Base-by-base conservation (phyloP, 2,797 vertebrate genomes). In the Poecilia wingei region DNA sequence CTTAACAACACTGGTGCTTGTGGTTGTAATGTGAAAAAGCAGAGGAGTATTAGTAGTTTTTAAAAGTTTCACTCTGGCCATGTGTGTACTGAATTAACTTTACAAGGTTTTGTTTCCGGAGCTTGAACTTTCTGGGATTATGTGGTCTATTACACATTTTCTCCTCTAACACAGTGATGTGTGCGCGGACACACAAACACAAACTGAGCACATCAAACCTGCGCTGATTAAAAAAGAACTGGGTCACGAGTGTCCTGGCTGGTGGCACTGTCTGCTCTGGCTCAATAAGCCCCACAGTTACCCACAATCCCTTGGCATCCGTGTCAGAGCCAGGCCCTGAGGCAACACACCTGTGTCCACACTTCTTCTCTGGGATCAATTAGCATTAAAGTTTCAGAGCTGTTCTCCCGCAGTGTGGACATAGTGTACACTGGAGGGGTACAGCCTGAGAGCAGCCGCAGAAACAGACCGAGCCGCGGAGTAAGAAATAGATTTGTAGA, bases 341-440 rank as follows among this genome's bases (percentile, higher is more conserved):
- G 90, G 96, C 95, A 89, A 92, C 92, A 93, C 94, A 95, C 94
- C 96, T 95, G 95, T 93, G 94, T 94, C 94, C 86, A 88, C 89
- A 86, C 86, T 81, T 84, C 93, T 95, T 95, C 94, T 88, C 93
- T 92, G 94, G 94, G 94, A 96, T 96, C 94, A 95, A 95, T 96
- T 96, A 95, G 91, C 93, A 95, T 95, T 93, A 94, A 94, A 94
- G 92, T 95, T 95, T 94, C 89, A 95, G 90, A 82, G 84, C 78
- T 68, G 81, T 83, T 86, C 79, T 88, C 84, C 83, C 47, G 73
- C 81, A 64, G 88, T 89, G 86, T 90, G 86, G 88, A 91, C 87
- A 91, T 46, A 87, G 90, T 91, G 92, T 89, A 89, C 86, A 90
- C 92, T 89, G 86, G 88, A 92, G 92, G 86, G 90, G 79, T 83